Evolutionary conservation across 2,888 invertebrate species (phyloP), one percentile per base, ranked within the genome.

Genomic region (Anarsia innoxiella): DNA sequence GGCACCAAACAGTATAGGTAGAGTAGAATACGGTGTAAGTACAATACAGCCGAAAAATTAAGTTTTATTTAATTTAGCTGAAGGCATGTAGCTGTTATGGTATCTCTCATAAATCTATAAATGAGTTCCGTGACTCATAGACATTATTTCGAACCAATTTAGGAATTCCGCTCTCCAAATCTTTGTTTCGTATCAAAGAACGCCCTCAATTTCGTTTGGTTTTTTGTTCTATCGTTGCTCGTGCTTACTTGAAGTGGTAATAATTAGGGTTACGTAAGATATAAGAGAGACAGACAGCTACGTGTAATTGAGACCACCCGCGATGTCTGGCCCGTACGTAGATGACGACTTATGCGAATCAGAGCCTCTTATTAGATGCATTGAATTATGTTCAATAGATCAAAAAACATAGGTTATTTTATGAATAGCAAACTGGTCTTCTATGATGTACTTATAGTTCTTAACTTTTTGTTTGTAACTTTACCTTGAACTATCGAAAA

Each of bases 281-380:
- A 51, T 53, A 58, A 56, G 53, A 60, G 59, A 59, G 56, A 59
- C 50, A 42, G 44, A 35, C 36, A 28, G n/a, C n/a, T 27, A 36
- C 40, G 35, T 59, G 63, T 70, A 66, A 71, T 71, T 66, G 64
- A 60, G 73, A 73, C 74, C 74, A 73, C 74, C 72, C 67, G 54
- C 55, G 60, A 41, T 50, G 62, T 44, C 51, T n/a, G n/a, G n/a
- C n/a, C n/a, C n/a, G n/a, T n/a, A 19, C 50, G 49, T 49, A 48
- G 53, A 53, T 49, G 44, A 45, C 38, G 39, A 46, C 47, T 51
- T 54, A 56, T 51, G 69, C 69, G 64, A 70, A 71, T 68, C n/a
- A n/a, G n/a, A n/a, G n/a, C n/a, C n/a, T n/a, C n/a, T n/a, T n/a
- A n/a, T n/a, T n/a, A n/a, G n/a, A n/a, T n/a, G n/a, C n/a, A n/a